Percentiles rank a stretch among this genome's conserved stretches.
phyloP scores from a whole-genome alignment of 2,888 invertebrate species.

The Lacanobia wlatinum region DNA sequence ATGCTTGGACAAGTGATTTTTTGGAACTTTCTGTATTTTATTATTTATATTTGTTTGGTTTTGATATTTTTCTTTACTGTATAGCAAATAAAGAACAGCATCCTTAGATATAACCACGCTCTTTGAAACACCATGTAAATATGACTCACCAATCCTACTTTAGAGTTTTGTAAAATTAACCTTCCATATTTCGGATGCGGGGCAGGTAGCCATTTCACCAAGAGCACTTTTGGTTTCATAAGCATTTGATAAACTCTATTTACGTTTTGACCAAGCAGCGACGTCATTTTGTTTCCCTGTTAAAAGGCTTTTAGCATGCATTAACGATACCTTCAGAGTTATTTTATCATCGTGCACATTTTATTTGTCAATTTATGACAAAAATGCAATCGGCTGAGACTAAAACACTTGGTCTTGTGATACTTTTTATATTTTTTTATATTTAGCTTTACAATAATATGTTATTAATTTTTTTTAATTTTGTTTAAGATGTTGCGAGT shows the following conservation, averaged over 20 bases:
- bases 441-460: not conserved
- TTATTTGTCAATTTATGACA: slow-evolving; percentile 28
- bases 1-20: too few relatives aligned
- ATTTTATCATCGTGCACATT: slow-evolving; percentile 20
- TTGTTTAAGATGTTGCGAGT: not conserved
- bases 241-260: slow-evolving; percentile 24
- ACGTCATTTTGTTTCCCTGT: slow-evolving; percentile 17
- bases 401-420: not conserved
- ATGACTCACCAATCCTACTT: slow-evolving; percentile 18
- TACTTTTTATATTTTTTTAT: not conserved
- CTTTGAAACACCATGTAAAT: not conserved
- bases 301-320: slow-evolving; percentile 37
- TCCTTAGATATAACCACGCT: too few relatives aligned
- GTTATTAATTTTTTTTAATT: not conserved
- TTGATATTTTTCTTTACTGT: too few relatives aligned
- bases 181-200: not conserved
- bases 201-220: not conserved
- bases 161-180: not conserved
- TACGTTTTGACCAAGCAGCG: not conserved
- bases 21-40: too few relatives aligned
- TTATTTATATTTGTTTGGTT: too few relatives aligned
- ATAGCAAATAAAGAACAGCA: too few relatives aligned
- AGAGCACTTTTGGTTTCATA: not conserved
- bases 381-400: not conserved
- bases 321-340: slow-evolving; percentile 9